Percentiles rank a stretch among this genome's conserved stretches.
Evolutionary conservation across 1,140 invertebrate species (phyloP).

Genomic region (Coelopa frigida): DNA sequence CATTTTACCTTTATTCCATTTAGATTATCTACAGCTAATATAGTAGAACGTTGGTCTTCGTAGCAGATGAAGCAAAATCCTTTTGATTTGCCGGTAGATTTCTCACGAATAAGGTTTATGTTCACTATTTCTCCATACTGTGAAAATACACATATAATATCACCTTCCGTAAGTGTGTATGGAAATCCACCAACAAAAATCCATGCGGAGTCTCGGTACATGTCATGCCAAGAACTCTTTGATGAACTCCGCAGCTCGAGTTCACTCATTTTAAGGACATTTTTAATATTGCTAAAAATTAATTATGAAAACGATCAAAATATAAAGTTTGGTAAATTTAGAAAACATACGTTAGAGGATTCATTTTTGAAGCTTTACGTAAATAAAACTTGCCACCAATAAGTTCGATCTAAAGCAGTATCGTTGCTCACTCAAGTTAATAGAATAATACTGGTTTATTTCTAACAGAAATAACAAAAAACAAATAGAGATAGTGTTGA

Average conservation of each 20-base stretch:
- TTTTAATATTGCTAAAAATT: conserved; percentile 78
- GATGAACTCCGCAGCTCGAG: conserved; percentile 69
- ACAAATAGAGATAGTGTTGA: no score
- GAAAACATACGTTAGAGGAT: no score
- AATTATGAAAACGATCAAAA: no score
- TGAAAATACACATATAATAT: conserved; percentile 94
- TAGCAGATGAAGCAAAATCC: conserved; percentile 97
- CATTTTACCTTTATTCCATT: conserved; percentile 81
- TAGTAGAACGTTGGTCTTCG: conserved; percentile 95
- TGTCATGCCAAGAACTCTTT: conserved; percentile 95
- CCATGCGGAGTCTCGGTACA: conserved; percentile 97
- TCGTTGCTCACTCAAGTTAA: no score
- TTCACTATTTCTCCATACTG: conserved; percentile 98
- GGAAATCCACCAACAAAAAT: conserved; percentile 93
- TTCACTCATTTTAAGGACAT: conserved; percentile 88
- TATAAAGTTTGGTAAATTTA: no score
- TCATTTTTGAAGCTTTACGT: no score
- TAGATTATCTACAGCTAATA: conserved; percentile 94
- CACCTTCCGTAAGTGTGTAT: conserved; percentile 94
- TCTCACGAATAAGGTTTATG: conserved; percentile 91
- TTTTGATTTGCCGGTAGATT: conserved; percentile 89
- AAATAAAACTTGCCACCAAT: no score
- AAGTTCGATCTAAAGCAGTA: no score
- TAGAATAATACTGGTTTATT: no score
- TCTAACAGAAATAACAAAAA: no score